phyloP scores from a whole-genome alignment of 2,888 invertebrate species.

The Amiota mariae region DNA sequence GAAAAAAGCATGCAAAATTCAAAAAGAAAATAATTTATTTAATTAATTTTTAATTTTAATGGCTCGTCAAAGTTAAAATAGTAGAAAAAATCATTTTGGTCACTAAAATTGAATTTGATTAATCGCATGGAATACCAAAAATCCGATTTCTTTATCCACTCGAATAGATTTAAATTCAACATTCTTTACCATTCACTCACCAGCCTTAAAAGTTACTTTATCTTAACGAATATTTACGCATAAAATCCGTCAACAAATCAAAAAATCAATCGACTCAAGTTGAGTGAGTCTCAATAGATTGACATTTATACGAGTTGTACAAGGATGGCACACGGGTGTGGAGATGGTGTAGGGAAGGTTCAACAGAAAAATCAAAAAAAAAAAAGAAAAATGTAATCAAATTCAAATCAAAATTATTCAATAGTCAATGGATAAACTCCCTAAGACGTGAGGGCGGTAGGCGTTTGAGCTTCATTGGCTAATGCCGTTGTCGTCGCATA shows the following conservation, averaged over 20 bases:
- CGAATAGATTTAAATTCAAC: too few relatives aligned
- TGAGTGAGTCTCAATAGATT: not conserved
- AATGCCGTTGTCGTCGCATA: conserved; percentile 10
- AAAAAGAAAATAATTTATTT: too few relatives aligned
- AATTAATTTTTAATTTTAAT: too few relatives aligned
- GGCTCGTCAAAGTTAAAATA: too few relatives aligned
- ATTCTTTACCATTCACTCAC: too few relatives aligned
- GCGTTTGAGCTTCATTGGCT: not conserved
- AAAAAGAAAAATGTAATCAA: not conserved
- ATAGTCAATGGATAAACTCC: conserved; percentile 4
- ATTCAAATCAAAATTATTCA: conserved; percentile 26
- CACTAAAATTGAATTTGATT: too few relatives aligned
- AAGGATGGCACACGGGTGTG: too few relatives aligned
- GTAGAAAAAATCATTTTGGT: too few relatives aligned
- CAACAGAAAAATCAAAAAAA: not conserved
- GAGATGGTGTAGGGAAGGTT: not conserved
- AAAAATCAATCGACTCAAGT: conserved; percentile 61
- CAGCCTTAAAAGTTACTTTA: not conserved
- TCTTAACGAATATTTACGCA: conserved; percentile 56
- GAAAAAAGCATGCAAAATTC: too few relatives aligned
- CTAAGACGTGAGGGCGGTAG: not conserved
- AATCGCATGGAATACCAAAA: too few relatives aligned
- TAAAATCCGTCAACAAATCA: conserved; percentile 64
- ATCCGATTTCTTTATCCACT: too few relatives aligned
- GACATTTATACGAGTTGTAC: too few relatives aligned